A percentile compares a stretch with the other conserved stretches of the same genome.
Conservation (phyloP, 2,888 invertebrate genomes). For the Ptilodon capucinus region DNA sequence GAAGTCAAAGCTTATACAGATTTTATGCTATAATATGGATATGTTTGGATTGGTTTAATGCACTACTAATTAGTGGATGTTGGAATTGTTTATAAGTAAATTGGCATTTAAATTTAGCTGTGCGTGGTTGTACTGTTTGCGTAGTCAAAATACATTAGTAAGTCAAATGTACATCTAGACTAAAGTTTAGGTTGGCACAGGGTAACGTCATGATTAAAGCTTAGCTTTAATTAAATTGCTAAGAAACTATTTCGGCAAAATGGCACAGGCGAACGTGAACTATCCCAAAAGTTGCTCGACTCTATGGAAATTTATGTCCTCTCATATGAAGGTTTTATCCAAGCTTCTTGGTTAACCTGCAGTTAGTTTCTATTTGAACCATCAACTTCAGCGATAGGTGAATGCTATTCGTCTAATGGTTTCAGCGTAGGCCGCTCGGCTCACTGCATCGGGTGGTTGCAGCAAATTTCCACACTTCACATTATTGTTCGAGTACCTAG, state of each 20-base stretch:
- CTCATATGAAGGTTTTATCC: slow-evolving; percentile 33
- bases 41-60: slow-evolving; percentile 6
- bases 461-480: no score
- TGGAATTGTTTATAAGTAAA: slow-evolving; percentile 18
- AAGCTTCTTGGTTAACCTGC: no score
- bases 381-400: no score
- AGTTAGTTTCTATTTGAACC: no score
- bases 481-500: no score
- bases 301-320: slow-evolving; percentile 57
- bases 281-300: slow-evolving; percentile 51
- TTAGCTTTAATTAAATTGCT: slow-evolving; percentile 50
- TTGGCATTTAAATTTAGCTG: slow-evolving; percentile 16
- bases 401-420: no score
- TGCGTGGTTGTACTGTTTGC: slow-evolving; percentile 16
- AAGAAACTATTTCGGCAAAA: slow-evolving; percentile 54
- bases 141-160: slow-evolving; percentile 31
- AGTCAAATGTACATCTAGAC: slow-evolving; percentile 31
- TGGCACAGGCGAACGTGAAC: slow-evolving; percentile 43
- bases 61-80: no score
- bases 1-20: slow-evolving; percentile 11
- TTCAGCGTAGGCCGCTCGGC: no score
- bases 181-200: slow-evolving; percentile 25
- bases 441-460: no score
- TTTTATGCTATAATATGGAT: background rate
- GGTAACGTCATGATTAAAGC: slow-evolving; percentile 40